A percentile compares a stretch with the other conserved stretches of the same genome.
Conservation (phyloP, 2,797 vertebrate species). For the Semotilus atromaculatus region DNA sequence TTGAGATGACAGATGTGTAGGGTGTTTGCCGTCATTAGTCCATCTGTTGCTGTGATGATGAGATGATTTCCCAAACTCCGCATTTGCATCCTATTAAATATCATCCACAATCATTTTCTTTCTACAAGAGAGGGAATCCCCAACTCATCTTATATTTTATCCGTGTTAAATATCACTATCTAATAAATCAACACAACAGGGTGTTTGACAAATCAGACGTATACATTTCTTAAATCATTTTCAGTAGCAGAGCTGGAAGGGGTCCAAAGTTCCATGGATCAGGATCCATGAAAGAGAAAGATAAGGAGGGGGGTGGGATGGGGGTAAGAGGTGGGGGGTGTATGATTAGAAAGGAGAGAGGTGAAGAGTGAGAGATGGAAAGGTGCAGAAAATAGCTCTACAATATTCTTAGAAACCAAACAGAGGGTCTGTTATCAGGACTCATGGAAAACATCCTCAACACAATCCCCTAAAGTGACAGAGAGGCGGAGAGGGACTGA, state of each 20-base stretch:
- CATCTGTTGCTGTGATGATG: conserved; percentile 61
- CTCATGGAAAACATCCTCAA: conserved; percentile 62
- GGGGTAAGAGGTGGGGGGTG: not conserved
- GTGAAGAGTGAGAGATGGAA: conserved; percentile 59
- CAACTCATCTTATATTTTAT: not conserved
- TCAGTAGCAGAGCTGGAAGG: not conserved
- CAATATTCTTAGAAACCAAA: conserved; percentile 65
- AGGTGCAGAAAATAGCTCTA: conserved; percentile 65
- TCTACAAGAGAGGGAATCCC: conserved; percentile 24
- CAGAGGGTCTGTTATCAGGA: conserved; percentile 63
- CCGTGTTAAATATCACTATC: not conserved
- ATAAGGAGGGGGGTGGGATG: not conserved
- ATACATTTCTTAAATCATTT: not conserved
- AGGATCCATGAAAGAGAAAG: conserved; percentile 14
- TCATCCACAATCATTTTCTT: conserved; percentile 26
- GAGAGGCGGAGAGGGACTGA: conserved; percentile 56
- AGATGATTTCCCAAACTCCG: conserved; percentile 46
- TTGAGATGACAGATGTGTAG: conserved; percentile 45
- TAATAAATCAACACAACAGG: not conserved
- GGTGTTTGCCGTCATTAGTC: conserved; percentile 42
- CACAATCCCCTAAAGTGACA: conserved; percentile 61
- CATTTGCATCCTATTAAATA: conserved; percentile 25
- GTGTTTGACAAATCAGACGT: not conserved
- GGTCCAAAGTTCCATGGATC: not conserved
- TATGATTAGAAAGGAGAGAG: conserved; percentile 30